Base-by-base conservation (phyloP, 1,140 invertebrate species). In the Drosophila eugracilis region DNA sequence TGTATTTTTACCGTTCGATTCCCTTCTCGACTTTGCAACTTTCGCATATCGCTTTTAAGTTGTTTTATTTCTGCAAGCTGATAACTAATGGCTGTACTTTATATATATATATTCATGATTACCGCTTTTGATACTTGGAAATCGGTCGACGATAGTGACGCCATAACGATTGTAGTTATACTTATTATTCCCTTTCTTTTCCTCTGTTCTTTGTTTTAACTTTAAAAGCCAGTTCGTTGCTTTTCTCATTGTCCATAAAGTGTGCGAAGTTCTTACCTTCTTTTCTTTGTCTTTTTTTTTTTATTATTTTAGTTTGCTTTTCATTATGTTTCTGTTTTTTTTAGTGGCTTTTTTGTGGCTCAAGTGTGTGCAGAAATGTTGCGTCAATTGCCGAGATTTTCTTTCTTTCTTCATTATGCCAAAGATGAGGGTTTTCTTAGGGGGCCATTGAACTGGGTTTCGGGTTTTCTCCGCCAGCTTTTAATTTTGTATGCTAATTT, bases 301-400 rank as follows among this genome's bases (percentile, higher is more conserved):
- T 72, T 72, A 52, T 72, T 26, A 60, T 72, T 70, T 72, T 26
- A 50, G 22, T 36, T 67, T 28, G 60, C 69, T 45, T 72, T 72
- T 72, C 67, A 72, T 72, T 72, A 72, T 52, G 37, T 72, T 72
- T 72, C 72, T 52, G 37, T 72, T 72, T 37, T 60, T 49, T 39
- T 69, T 69, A 14, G 28, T 36, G 37, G 14, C 24, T 49, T n/a
- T n/a, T n/a, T 39, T 32, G 36, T 62, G 54, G 57, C 52, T 63
- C 39, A 12, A 63, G 59, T 65, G 49, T 49, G 14, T 58, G 67
- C 53, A 50, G 54, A 71, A 70, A 59, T 72, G 54, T 60, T 72
- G 69, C 69, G 69, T 72, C 53, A 59, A 50, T 71, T 72, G 53
- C 34, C 12, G 9, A 22, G 69, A 6, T 72, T 72, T 72, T 44